Percentiles rank a stretch among this genome's conserved stretches.
These are phyloP conservation scores for Pelodytes ibericus DNA, from an alignment of 2,797 vertebrate species.

Conservation along the genomic window DNA sequence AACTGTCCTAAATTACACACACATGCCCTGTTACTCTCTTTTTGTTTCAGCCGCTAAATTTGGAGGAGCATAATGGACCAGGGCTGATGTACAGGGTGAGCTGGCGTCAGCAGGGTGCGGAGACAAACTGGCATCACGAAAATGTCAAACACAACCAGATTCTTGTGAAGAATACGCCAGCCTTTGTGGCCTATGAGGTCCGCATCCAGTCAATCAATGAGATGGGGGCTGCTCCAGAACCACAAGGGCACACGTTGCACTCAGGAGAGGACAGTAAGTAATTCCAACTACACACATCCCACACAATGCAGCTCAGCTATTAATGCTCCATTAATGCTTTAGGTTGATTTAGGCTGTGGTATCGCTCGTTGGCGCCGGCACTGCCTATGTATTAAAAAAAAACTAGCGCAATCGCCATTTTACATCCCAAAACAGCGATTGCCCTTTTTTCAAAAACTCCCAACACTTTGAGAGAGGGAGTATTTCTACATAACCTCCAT, in stretches of 20 bases:
- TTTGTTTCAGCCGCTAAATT: conserved; percentile 79
- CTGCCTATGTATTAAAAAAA: no score
- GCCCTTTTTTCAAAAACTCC: no score
- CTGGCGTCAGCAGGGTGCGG: conserved; percentile 80
- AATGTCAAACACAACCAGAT: conserved; percentile 85
- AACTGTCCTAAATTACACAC: no score
- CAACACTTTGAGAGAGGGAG: no score
- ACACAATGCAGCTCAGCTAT: no score
- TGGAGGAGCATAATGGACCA: conserved; percentile 86
- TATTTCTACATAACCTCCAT: no score
- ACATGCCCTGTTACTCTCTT: no score
- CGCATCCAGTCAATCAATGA: conserved; percentile 88
- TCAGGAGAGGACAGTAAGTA: conserved; percentile 95
- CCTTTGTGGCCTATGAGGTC: conserved; percentile 91
- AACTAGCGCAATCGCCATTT: no score
- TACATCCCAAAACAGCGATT: no score
- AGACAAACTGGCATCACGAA: conserved; percentile 84
- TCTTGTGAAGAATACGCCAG: conserved; percentile 84
- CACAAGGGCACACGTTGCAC: conserved; percentile 80
- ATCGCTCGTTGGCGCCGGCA: no score
- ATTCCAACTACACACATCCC: not conserved
- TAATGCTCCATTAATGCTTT: no score
- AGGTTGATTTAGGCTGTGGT: no score
- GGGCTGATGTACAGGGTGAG: conserved; percentile 92
- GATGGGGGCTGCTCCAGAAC: conserved; percentile 85